Evolutionary conservation across 2,888 invertebrate genomes (phyloP).

Genomic region (Epistrophe eligans): DNA sequence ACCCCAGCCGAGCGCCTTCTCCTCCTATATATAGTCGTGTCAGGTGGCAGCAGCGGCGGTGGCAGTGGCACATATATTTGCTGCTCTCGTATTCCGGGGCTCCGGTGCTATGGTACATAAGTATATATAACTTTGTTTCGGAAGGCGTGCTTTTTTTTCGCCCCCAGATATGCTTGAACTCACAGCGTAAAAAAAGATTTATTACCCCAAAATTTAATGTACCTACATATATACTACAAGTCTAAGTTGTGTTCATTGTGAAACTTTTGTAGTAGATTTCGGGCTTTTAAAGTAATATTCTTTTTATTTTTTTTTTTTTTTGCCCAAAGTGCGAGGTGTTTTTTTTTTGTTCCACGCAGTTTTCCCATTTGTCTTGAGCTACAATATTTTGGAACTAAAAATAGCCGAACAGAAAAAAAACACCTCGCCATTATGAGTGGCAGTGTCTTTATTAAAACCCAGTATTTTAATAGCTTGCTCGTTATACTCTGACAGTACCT

Average conservation of each 20-base stretch:
- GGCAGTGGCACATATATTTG: constrained; percentile 20
- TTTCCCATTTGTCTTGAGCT: constrained; percentile 44
- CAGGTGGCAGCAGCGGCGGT: background rate
- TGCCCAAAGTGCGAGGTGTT: constrained; percentile 15
- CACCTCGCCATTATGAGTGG: background rate
- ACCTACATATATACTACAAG: constrained; percentile 19
- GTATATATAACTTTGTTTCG: constrained; percentile 19
- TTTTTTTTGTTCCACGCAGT: constrained; percentile 11
- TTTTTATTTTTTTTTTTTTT: constrained; percentile 2
- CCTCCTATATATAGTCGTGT: background rate
- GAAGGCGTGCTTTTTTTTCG: background rate
- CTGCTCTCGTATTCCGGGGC: constrained; percentile 27
- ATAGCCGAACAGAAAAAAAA: background rate
- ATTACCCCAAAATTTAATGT: constrained; percentile 67
- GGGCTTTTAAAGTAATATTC: constrained; percentile 58
- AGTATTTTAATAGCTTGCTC: constrained; percentile 40
- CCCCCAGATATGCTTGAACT: constrained; percentile 14
- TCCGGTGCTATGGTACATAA: background rate
- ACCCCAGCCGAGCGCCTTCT: background rate
- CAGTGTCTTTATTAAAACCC: constrained; percentile 37
- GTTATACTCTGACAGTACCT: constrained; percentile 38
- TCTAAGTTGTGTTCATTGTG: constrained; percentile 41
- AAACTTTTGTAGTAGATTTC: constrained; percentile 60
- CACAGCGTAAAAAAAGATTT: constrained; percentile 57
- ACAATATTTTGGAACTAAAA: constrained; percentile 41